Evolutionary conservation across 2,113 vertebrate genomes (phyloP).

Genomic region (Alaudala cheleensis): DNA sequence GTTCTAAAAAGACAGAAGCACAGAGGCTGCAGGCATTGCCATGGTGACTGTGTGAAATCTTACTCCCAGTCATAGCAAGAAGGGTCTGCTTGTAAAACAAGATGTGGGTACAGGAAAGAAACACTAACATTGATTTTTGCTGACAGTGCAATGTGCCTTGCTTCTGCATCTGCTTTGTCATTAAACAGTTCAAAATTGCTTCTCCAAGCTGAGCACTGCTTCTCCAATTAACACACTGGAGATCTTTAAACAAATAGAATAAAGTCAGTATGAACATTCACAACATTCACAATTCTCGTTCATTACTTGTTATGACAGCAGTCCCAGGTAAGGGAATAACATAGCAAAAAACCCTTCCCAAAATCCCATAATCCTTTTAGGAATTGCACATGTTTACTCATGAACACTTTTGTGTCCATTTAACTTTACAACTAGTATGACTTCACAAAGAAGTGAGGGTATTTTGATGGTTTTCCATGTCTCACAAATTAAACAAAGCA

Average conservation of each 20-base stretch:
- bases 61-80: background rate
- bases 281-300: rapidly evolving
- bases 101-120: background rate
- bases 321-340: background rate
- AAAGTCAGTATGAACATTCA: background rate
- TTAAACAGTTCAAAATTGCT: background rate
- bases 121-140: background rate
- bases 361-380: background rate
- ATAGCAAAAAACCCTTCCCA: background rate
- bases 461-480: background rate
- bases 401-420: background rate
- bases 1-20: conserved; percentile 5
- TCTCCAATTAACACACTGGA: background rate
- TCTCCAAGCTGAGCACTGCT: background rate
- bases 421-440: background rate
- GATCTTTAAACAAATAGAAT: background rate
- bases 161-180: background rate
- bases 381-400: background rate
- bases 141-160: background rate
- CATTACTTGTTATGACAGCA: background rate
- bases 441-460: background rate
- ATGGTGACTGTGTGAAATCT: background rate
- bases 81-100: background rate
- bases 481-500: background rate
- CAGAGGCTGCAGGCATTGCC: background rate